Conservation (phyloP, 2,797 vertebrate species). For the Pangasius mekongensis region DNA sequence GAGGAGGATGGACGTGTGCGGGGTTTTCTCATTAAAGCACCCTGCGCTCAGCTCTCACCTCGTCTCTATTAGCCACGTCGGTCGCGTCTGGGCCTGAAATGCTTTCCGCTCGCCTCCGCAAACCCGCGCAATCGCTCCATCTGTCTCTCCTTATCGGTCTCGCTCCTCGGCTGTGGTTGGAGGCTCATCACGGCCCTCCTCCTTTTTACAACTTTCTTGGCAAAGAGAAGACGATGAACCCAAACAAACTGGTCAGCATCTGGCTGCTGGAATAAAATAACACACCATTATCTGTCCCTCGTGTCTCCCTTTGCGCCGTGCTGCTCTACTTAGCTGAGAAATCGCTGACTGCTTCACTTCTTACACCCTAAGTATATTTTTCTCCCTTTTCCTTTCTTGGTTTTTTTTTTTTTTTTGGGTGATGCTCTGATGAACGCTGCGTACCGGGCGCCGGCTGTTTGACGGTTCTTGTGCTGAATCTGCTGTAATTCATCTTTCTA, state of each 20-base stretch:
- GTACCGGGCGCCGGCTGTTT: conserved; percentile 47
- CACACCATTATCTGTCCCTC: conserved; percentile 65
- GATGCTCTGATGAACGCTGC: conserved; percentile 33
- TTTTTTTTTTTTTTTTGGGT: neutral
- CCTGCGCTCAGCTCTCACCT: neutral
- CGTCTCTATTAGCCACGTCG: neutral
- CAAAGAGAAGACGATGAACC: conserved; percentile 66
- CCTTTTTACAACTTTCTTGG: conserved; percentile 61
- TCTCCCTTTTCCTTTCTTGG: neutral
- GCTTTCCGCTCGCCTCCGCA: neutral
- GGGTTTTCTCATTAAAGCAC: neutral
- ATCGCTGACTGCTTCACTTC: conserved; percentile 66
- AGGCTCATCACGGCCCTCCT: conserved; percentile 66
- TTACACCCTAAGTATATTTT: conserved; percentile 52
- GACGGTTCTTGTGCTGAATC: conserved; percentile 42
- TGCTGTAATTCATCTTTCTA: conserved; percentile 48
- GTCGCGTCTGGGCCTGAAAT: neutral
- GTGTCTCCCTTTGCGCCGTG: conserved; percentile 65
- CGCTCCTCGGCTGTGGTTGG: conserved; percentile 35
- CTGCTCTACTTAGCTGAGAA: conserved; percentile 62
- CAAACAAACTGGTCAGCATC: conserved; percentile 73
- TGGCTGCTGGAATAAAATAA: conserved; percentile 69
- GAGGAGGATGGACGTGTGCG: neutral
- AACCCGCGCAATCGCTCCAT: neutral
- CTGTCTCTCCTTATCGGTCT: neutral